Base-by-base conservation (phyloP, 2,888 invertebrate species). In the Meandrusa payeni region DNA sequence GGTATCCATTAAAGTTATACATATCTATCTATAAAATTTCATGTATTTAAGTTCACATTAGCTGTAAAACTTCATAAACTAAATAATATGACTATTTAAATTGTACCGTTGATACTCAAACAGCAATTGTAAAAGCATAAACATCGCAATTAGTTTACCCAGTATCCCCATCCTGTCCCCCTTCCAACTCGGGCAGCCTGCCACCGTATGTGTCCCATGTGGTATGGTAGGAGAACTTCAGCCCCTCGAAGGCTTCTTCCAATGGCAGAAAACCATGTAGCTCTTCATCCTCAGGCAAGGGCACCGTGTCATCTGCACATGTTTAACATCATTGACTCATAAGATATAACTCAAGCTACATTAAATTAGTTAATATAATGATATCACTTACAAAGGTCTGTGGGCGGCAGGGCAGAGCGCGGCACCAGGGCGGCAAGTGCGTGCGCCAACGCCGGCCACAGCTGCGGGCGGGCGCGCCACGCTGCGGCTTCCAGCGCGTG, bases 361-460 rank as follows among this genome's bases (percentile, higher is more conserved):
- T n/a, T n/a, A n/a, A n/a, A n/a, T n/a, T n/a, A n/a, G n/a, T n/a
- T n/a, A n/a, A n/a, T n/a, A n/a, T n/a, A n/a, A n/a, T n/a, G 22
- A n/a, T 6, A n/a, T 7, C 34, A 86, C 89, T 80, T 69, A 93
- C 78, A 72, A 0, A 59, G 57, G 39, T 60, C 49, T 1, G 51
- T 43, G 7, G n/a, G 50, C 87, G 80, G 47, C 69, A 65, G 46
- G 89, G 64, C 38, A 69, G 80, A 72, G 55, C 89, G 91, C 40
- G 91, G 76, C 40, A 91, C 91, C 32, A 94, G 81, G 48, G 88
- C 89, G 73, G 93, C 94, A 54, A 95, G 81, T n/a, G 93, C 75
- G 69, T 93, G 92, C 57, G 94, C 93, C 36, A 95, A 81, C 64
- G 94, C 93, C 4, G 93, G 92, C 95, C 95, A 95, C 62, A 95